Evolutionary conservation across 2,888 invertebrate genomes (phyloP).

Genomic region (Abrostola tripartita): DNA sequence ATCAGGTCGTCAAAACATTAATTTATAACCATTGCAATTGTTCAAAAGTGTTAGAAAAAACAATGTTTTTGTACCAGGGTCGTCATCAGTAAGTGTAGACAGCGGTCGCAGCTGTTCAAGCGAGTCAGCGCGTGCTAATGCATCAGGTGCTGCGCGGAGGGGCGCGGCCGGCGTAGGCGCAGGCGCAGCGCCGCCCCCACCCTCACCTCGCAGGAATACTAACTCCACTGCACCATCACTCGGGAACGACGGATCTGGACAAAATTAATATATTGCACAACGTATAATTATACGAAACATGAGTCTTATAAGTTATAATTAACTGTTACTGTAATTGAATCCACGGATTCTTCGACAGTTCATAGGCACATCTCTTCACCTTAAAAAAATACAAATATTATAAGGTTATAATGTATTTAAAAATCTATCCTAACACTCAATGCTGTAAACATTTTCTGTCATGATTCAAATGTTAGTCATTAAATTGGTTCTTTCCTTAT

Average conservation of each 20-base stretch:
- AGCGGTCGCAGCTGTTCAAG: slow-evolving; percentile 89
- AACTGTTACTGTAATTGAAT: no score
- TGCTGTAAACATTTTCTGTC: background rate
- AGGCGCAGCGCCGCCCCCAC: slow-evolving; percentile 88
- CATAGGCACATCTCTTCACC: no score
- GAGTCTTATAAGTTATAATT: background rate
- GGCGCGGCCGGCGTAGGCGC: slow-evolving; percentile 92
- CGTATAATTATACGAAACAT: background rate
- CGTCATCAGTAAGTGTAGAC: slow-evolving; percentile 83
- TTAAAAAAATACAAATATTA: no score
- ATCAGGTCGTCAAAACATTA: no score
- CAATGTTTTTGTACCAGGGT: slow-evolving; percentile 71
- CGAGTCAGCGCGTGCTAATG: slow-evolving; percentile 93
- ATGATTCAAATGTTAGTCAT: slow-evolving; percentile 8
- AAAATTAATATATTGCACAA: background rate
- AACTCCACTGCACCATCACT: slow-evolving; percentile 94
- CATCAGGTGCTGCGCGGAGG: slow-evolving; percentile 91
- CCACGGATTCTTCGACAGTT: no score
- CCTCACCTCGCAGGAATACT: slow-evolving; percentile 90
- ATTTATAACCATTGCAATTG: no score
- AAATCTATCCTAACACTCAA: no score
- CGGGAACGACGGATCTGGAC: slow-evolving; percentile 93
- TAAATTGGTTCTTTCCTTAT: slow-evolving; percentile 23
- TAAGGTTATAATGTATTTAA: no score
- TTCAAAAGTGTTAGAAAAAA: background rate